A percentile compares a stretch with the other conserved stretches of the same genome.
These are phyloP conservation scores for Erebia palarica DNA, from an alignment of 2,888 invertebrate genomes.

Conservation along the genomic window DNA sequence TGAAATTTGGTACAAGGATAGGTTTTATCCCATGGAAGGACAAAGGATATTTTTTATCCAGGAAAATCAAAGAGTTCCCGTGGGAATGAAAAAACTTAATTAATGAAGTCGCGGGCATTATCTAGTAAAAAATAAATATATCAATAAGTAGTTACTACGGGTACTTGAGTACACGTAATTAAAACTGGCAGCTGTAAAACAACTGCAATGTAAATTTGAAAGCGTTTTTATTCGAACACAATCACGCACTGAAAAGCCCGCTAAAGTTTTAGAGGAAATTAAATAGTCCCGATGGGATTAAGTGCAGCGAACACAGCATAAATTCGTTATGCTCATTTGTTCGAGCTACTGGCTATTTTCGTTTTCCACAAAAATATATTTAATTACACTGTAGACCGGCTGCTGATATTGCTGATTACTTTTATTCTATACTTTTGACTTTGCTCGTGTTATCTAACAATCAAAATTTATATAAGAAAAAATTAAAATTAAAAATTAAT, in stretches of 20 bases:
- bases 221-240: constrained; percentile 9
- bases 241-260: constrained; percentile 12
- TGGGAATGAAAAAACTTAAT: no score
- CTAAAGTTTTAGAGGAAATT: constrained; percentile 31
- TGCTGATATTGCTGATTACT: not conserved
- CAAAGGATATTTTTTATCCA: no score
- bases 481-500: no score
- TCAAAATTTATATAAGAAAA: no score
- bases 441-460: no score
- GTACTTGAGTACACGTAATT: not conserved
- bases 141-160: not conserved
- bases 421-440: not conserved
- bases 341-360: constrained; percentile 23
- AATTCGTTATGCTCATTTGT: constrained; percentile 32
- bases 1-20: no score
- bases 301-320: constrained; percentile 27
- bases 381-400: not conserved
- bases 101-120: no score
- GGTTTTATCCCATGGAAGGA: no score
- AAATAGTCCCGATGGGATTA: constrained; percentile 31
- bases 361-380: constrained; percentile 12
- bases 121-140: no score
- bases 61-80: no score
- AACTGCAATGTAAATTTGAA: constrained; percentile 9
- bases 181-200: constrained; percentile 11